Percentiles rank a stretch among this genome's conserved stretches.
These are phyloP conservation scores for Matsumyia berberina DNA, from an alignment of 2,888 invertebrate species.

Conservation along the genomic window DNA sequence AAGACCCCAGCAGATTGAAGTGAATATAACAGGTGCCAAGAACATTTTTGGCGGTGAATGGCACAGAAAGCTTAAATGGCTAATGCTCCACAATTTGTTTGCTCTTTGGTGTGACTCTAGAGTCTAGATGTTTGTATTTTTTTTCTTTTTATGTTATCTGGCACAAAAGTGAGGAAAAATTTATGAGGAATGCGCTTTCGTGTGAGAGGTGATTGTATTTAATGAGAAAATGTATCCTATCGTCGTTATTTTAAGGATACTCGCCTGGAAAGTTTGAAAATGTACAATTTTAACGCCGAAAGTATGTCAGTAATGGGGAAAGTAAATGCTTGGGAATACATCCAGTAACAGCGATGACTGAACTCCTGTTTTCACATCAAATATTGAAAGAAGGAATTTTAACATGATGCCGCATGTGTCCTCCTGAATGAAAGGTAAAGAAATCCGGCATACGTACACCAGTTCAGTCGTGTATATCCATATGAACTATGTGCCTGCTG, in stretches of 20 bases:
- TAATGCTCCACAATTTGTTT: constrained; percentile 43
- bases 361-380: too few relatives aligned
- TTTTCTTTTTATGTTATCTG: constrained; percentile 3
- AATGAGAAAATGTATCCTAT: constrained; percentile 2
- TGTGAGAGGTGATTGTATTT: constrained; percentile 42
- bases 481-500: too few relatives aligned
- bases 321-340: too few relatives aligned
- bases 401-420: too few relatives aligned
- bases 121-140: too few relatives aligned
- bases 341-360: too few relatives aligned
- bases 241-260: constrained; percentile 9
- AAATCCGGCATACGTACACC: too few relatives aligned
- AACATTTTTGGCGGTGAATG: constrained; percentile 62
- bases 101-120: constrained; percentile 2
- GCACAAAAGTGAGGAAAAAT: not conserved
- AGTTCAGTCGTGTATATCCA: too few relatives aligned
- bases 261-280: not conserved
- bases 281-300: too few relatives aligned
- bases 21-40: constrained; percentile 56
- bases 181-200: constrained; percentile 26
- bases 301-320: too few relatives aligned
- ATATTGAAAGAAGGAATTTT: too few relatives aligned
- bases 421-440: too few relatives aligned
- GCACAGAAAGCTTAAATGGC: constrained; percentile 65
- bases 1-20: constrained; percentile 9